Base-by-base conservation (phyloP, 2,113 vertebrate genomes). In the Psilopogon haemacephalus region DNA sequence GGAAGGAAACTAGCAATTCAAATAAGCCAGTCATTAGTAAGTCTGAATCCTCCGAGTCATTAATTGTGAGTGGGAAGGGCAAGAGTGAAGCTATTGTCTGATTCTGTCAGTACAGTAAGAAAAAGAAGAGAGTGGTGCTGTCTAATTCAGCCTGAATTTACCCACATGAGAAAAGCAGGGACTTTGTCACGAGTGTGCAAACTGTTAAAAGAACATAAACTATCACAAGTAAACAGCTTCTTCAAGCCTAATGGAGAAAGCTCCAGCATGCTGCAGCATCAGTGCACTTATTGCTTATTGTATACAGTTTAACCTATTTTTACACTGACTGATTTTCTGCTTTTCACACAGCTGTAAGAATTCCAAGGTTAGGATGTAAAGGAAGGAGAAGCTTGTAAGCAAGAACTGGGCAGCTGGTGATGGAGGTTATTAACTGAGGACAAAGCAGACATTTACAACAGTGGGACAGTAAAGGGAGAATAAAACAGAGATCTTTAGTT, bases 391-490 rank as follows among this genome's bases (percentile, higher is more conserved):
- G 52, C 56, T 79, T 48, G 23, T 52, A 76, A 75, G 94, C 30
- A 84, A 89, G 89, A 83, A 10, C 89, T 89, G 72, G 37, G 30
- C 91, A 91, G 87, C 72, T 94, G 78, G 56, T 89, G 83, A 30
- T 71, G 56, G 75, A 91, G 64, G 68, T 93, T 95, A 83, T 85
- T 94, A 89, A 70, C 64, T 23, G 55, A 94, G 82, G 82, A 94
- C 78, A 90, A 94, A 95, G 87, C 78, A 82, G 82, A 94, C 87
- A 91, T 93, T 94, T 92, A 94, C 38, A 79, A 35, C 78, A 77
- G 91, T 40, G 60, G 11, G 56, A 8, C 27, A 77, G 92, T 71
- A 86, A 82, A 90, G 42, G 26, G 37, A 85, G 54, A 81, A 92
- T 9, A 48, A 80, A 74, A 83, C 55, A 82, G 68, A 89, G 56